Evolutionary conservation across 2,888 invertebrate species (phyloP).

Genomic region (Lycaena phlaeas): DNA sequence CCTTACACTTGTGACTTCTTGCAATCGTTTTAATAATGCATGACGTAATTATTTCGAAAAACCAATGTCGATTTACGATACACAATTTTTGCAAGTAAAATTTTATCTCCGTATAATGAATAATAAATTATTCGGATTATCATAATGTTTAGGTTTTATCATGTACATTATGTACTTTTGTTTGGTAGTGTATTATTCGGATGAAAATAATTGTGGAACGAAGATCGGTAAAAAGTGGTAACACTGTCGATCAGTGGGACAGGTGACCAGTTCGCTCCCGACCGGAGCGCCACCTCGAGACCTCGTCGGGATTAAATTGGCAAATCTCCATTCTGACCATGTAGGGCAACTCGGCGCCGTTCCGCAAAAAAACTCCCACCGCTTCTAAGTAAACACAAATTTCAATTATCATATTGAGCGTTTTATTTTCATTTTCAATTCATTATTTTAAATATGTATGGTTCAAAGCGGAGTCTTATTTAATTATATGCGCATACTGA

Average conservation of each 20-base stretch:
- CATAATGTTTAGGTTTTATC: conserved; percentile 19
- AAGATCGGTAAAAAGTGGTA: no score
- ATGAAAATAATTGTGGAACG: no score
- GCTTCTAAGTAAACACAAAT: conserved; percentile 63
- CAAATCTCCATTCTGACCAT: conserved; percentile 55
- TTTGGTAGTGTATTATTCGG: no score
- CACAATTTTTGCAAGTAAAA: conserved; percentile 31
- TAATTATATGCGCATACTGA: conserved; percentile 65
- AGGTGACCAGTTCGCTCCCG: no score
- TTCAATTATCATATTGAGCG: conserved; percentile 63
- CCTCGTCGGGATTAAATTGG: conserved; percentile 54
- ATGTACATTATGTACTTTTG: conserved; percentile 1
- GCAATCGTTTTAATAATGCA: conserved; percentile 63
- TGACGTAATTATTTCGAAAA: conserved; percentile 60
- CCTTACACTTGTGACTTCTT: conserved; percentile 55
- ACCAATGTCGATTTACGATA: conserved; percentile 39
- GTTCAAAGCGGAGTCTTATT: conserved; percentile 41
- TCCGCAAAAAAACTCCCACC: conserved; percentile 41
- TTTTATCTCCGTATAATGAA: conserved; percentile 23
- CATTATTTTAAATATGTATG: conserved; percentile 45
- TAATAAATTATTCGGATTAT: conserved; percentile 21
- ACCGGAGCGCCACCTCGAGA: conserved; percentile 46
- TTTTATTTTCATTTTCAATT: conserved; percentile 58
- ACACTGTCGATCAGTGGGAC: no score
- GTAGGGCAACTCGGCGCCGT: conserved; percentile 52